Evolutionary conservation across 1,140 invertebrate species (phyloP).

Genomic region (Portunus trituberculatus): DNA sequence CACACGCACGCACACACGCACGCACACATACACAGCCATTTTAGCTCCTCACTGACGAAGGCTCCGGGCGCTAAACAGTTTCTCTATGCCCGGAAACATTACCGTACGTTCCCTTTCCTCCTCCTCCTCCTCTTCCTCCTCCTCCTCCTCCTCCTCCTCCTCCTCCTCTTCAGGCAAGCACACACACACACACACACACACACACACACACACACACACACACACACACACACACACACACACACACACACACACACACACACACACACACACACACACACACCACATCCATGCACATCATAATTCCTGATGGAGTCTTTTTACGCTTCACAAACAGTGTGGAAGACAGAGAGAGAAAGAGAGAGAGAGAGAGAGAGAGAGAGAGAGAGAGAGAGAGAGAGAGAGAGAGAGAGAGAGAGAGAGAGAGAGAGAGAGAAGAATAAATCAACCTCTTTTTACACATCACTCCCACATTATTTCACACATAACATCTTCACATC

Average conservation of each 20-base stretch:
- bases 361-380: no score
- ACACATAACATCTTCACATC: background rate
- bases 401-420: no score
- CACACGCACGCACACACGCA: conserved; percentile 32
- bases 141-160: background rate
- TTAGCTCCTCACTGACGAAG: background rate
- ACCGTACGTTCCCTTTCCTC: background rate
- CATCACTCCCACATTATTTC: background rate
- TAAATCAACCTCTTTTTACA: background rate
- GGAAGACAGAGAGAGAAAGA: no score
- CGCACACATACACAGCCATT: conserved; percentile 28
- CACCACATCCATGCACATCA: no score
- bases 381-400: no score
- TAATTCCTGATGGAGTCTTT: no score
- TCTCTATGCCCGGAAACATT: background rate
- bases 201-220: conserved; percentile 36
- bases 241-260: conserved; percentile 52
- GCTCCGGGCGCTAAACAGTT: background rate
- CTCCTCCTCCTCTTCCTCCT: background rate
- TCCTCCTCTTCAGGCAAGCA: background rate
- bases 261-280: conserved; percentile 38
- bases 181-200: conserved; percentile 11
- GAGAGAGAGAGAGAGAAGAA: background rate
- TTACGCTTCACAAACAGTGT: no score
- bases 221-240: conserved; percentile 43